Percentiles rank a stretch among this genome's conserved stretches.
These are phyloP conservation scores for Caenorhabditis brenneri DNA, from an alignment of 1,140 invertebrate genomes.

Conservation along the genomic window DNA sequence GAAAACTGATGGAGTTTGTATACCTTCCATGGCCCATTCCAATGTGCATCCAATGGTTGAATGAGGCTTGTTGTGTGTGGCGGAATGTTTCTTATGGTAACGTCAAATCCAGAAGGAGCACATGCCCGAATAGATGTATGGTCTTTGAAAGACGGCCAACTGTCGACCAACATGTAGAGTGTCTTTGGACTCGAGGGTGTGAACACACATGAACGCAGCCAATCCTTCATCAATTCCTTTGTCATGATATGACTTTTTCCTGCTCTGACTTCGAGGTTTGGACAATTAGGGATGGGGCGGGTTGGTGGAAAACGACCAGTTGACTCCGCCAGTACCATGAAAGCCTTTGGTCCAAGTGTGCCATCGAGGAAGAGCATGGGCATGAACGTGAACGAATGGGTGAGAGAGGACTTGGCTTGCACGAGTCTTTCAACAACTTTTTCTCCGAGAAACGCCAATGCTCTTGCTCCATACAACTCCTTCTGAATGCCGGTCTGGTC, in stretches of 20 bases:
- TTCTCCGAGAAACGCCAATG: neutral
- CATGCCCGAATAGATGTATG: neutral
- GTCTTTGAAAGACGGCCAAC: neutral
- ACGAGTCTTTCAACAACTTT: neutral
- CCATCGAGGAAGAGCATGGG: neutral
- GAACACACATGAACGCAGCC: neutral
- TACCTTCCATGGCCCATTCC: neutral
- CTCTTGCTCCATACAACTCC: neutral
- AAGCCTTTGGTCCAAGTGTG: neutral
- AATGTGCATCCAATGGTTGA: neutral
- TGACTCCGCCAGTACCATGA: neutral
- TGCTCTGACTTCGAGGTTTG: neutral
- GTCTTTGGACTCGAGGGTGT: neutral
- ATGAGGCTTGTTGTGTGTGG: neutral
- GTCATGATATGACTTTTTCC: conserved; percentile 13
- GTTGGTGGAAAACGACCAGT: neutral
- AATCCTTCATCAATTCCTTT: neutral
- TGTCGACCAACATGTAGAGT: neutral
- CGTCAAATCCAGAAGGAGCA: neutral
- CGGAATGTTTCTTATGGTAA: neutral
- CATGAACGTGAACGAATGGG: neutral
- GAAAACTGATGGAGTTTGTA: too few relatives aligned
- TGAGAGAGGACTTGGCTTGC: neutral
- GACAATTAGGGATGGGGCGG: neutral
- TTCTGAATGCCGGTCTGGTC: neutral